A percentile compares a stretch with the other conserved stretches of the same genome.
These are phyloP conservation scores for Paracentrotus lividus DNA, from an alignment of 53 echinoderm and acorn worm species.

Conservation along the genomic window DNA sequence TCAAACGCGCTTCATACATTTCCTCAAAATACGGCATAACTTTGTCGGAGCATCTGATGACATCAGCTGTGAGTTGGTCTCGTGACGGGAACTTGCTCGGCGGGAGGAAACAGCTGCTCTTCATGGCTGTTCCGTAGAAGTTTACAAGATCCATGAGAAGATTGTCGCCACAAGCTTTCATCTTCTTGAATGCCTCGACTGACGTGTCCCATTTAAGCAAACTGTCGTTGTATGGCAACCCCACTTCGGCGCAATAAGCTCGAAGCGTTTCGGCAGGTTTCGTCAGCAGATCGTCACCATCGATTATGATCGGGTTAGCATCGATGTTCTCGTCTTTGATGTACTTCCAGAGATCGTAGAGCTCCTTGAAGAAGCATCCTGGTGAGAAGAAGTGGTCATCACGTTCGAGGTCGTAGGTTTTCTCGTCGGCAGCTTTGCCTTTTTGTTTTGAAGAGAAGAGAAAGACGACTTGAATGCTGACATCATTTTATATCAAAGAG, in stretches of 20 bases:
- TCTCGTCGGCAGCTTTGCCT: constrained; percentile 55
- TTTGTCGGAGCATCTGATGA: constrained; percentile 25
- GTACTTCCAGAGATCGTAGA: constrained; percentile 63
- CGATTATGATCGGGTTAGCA: not conserved
- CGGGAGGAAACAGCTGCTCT: not conserved
- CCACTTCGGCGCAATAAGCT: constrained; percentile 30
- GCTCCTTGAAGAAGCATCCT: constrained; percentile 47
- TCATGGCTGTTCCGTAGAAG: not conserved
- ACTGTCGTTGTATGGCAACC: constrained; percentile 44
- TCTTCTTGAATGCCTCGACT: not conserved
- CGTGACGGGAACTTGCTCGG: constrained; percentile 9
- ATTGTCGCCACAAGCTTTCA: constrained; percentile 11
- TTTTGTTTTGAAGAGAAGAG: too few species aligned
- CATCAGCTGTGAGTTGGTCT: constrained; percentile 51
- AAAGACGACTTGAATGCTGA: too few species aligned
- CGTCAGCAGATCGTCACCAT: constrained; percentile 54
- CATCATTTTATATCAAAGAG: too few species aligned
- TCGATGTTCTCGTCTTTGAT: constrained; percentile 8
- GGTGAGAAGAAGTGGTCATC: not conserved
- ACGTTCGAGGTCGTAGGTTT: constrained; percentile 29
- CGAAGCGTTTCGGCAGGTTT: constrained; percentile 30
- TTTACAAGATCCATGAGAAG: constrained; percentile 2
- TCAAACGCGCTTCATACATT: not conserved
- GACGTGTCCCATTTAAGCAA: constrained; percentile 59
- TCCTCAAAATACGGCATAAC: not conserved